Evolutionary conservation across 2,113 vertebrate species (phyloP), one percentile per base, ranked within the genome.

Genomic region (Microtus pennsylvanicus): DNA sequence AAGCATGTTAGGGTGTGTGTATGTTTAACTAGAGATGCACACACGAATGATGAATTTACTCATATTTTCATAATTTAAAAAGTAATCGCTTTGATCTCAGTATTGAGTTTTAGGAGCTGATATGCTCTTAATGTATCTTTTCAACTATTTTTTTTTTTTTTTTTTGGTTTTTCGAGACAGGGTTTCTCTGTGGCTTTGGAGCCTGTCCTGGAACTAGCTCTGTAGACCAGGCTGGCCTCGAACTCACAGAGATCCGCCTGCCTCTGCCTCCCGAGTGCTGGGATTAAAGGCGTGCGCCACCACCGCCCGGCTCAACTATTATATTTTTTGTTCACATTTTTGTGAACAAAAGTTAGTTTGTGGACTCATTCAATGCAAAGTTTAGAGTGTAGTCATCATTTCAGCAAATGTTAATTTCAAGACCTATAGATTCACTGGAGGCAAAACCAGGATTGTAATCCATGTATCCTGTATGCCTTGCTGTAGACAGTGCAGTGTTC

Each of bases 21-120:
- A 22, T 90, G 14, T 70, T 3, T 90, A 0, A 52, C 21, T 47
- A 9, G 38, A 58, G 87, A 83, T 76, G 17, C 5, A 69, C 47
- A 70, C 17, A 89, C 6, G 95, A 3, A 14, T 83, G 63, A 50
- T 94, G 35, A 67, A 13, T 80, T 95, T 83, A 21, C 42, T 81
- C 13, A 88, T 83, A 42, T 58, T 98, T 93, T 94, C 4, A n/a
- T 63, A 96, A 80, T 96, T 93, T 91, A 91, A 89, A 77, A 85
- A 21, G 22, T 47, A 76, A 76, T 87, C 1, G 80, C 45, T 83
- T 93, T 86, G 33, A 80, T 76, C 87, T 94, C 42, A 85, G 0
- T 5, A 22, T 80, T 96, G 93, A 8, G 78, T 94, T 91, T 96
- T 90, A 93, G n/a, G 77, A 87, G 63, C 42, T 89, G 35, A 12